phyloP scores from a whole-genome alignment of 2,797 vertebrate genomes.

The Acanthurus tractus region DNA sequence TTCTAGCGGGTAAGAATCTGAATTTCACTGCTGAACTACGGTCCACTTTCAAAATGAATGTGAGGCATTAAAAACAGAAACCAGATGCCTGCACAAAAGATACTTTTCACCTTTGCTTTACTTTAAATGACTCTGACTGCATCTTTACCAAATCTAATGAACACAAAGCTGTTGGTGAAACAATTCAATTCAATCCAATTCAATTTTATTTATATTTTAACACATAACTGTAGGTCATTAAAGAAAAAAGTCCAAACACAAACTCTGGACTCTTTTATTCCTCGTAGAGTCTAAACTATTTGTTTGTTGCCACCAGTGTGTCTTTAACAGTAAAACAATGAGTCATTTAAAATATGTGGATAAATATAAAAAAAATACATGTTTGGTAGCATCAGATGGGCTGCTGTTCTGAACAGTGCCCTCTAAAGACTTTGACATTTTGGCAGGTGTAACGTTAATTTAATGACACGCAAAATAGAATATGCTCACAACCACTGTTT shows the following conservation, averaged over 20 bases:
- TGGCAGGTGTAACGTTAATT: constrained; percentile 16
- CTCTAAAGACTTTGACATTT: constrained; percentile 23
- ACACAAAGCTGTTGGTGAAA: constrained; percentile 10
- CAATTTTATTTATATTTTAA: too few relatives aligned
- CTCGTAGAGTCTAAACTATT: constrained; percentile 39
- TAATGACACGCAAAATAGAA: constrained; percentile 19
- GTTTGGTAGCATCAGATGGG: constrained; percentile 30
- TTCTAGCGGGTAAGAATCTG: constrained; percentile 7
- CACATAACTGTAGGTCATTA: background rate
- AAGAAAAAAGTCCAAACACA: constrained; percentile 22
- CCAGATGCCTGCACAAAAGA: background rate
- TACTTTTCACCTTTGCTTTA: constrained; percentile 4
- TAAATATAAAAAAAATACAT: constrained; percentile 17
- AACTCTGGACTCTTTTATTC: constrained; percentile 10
- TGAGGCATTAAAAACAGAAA: too few relatives aligned
- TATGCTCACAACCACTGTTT: constrained; percentile 5
- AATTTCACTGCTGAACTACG: constrained; percentile 2
- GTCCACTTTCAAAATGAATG: too few relatives aligned
- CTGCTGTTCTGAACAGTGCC: background rate
- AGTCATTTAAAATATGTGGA: constrained; percentile 44
- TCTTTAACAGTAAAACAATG: constrained; percentile 35
- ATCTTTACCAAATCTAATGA: constrained; percentile 28
- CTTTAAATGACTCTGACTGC: background rate
- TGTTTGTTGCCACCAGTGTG: constrained; percentile 25
- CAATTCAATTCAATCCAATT: too few relatives aligned